These are phyloP conservation scores for Girardinus metallicus DNA, from an alignment of 2,797 vertebrate genomes.

Conservation along the genomic window DNA sequence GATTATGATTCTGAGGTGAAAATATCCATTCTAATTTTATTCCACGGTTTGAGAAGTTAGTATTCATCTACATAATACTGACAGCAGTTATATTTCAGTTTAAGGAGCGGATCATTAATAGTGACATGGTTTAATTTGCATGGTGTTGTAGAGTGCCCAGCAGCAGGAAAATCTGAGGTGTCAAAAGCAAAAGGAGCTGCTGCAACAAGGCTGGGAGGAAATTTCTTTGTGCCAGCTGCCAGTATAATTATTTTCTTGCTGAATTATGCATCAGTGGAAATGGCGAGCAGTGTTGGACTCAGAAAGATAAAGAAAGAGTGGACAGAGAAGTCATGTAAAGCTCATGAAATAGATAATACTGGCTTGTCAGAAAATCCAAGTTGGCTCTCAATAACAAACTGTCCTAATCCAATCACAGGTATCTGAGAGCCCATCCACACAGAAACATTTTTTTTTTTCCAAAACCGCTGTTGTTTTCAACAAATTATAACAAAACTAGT, in stretches of 20 bases:
- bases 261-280: conserved; percentile 81
- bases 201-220: conserved; percentile 70
- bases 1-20: conserved; percentile 38
- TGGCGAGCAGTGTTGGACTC: conserved; percentile 73
- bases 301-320: conserved; percentile 63
- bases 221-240: conserved; percentile 79
- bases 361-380: conserved; percentile 28
- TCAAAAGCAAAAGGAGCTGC: conserved; percentile 63
- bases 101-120: conserved; percentile 37
- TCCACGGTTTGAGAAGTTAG: conserved; percentile 16
- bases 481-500: no score
- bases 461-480: not conserved
- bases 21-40: conserved; percentile 43
- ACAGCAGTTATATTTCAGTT: conserved; percentile 38
- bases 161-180: conserved; percentile 69
- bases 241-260: conserved; percentile 79
- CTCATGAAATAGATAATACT: conserved; percentile 49
- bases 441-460: not conserved
- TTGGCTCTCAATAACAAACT: conserved; percentile 6
- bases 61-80: conserved; percentile 34
- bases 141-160: conserved; percentile 50
- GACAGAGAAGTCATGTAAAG: conserved; percentile 61
- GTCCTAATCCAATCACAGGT: not conserved
- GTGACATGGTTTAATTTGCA: conserved; percentile 52
- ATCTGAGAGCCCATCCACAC: not conserved